Conservation (phyloP, 23 tunicate genomes). For the Trididemnum miniatum region DNA sequence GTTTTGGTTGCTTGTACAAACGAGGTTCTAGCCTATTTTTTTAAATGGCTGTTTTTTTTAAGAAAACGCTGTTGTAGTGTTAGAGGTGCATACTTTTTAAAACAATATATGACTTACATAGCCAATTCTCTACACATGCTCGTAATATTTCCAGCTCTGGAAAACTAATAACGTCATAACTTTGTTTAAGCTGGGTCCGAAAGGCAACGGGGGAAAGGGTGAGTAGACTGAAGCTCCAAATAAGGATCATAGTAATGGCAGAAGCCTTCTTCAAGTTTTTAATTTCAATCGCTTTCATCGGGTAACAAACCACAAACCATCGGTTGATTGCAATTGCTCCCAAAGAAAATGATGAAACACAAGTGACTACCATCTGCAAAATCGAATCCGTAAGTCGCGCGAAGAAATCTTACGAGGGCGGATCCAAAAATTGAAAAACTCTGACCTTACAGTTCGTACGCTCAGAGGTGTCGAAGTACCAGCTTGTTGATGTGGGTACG, state of each 20-base stretch:
- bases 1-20: no score
- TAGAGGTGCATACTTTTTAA: no score
- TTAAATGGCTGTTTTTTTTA: no score
- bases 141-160: conserved; percentile 22
- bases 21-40: no score
- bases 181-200: conserved; percentile 5
- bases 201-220: conserved; percentile 45
- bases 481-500: no score
- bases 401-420: no score
- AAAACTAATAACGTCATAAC: background rate
- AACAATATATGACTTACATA: no score
- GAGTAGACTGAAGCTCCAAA: conserved; percentile 46
- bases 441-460: no score
- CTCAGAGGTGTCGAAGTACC: no score
- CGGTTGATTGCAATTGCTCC: conserved; percentile 80
- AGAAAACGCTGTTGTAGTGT: no score
- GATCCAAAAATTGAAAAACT: no score
- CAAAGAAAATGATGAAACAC: conserved; percentile 45
- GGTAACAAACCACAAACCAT: conserved; percentile 87
- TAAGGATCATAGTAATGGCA: conserved; percentile 16
- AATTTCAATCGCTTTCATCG: conserved; percentile 51
- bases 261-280: conserved; percentile 36
- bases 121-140: conserved; percentile 46
- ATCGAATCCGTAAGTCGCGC: no score
- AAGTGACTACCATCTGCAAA: conserved; percentile 46